These are phyloP conservation scores for Sebastes vulpes DNA, from an alignment of 2,797 vertebrate species.

Conservation along the genomic window DNA sequence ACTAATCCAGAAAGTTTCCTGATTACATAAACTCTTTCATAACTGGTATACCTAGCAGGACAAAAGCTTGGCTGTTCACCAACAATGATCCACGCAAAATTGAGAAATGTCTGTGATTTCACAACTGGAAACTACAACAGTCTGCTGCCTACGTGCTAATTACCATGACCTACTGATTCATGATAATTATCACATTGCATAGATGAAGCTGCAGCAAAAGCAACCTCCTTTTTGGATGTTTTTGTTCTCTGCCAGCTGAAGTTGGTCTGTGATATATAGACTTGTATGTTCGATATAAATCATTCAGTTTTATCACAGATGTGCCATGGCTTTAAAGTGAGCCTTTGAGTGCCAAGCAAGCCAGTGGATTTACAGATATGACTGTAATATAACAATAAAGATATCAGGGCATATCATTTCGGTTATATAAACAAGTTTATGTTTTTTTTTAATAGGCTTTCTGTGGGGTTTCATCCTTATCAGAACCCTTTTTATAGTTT, in stretches of 20 bases:
- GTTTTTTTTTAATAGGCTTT: neutral
- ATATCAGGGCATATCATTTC: neutral
- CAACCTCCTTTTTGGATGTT: neutral
- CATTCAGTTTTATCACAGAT: neutral
- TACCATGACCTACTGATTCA: neutral
- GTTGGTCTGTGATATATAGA: neutral
- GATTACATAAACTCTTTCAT: conserved; percentile 7
- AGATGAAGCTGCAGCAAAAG: neutral
- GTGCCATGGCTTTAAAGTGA: neutral
- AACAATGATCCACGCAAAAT: neutral
- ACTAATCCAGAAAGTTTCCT: neutral
- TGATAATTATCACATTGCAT: neutral
- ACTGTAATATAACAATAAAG: neutral
- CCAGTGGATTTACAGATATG: neutral
- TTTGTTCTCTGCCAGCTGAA: neutral
- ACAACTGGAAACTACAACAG: neutral
- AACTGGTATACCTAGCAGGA: neutral
- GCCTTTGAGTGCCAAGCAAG: neutral
- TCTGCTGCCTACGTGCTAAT: neutral
- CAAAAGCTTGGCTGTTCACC: conserved; percentile 14
- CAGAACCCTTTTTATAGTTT: neutral
- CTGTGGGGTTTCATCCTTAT: neutral
- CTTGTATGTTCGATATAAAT: neutral
- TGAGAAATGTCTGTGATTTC: neutral
- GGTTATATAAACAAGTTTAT: neutral